Evolutionary conservation across 2,888 invertebrate genomes (phyloP), one percentile per base, ranked within the genome.

Genomic region (Rotaria magnacalcarata): DNA sequence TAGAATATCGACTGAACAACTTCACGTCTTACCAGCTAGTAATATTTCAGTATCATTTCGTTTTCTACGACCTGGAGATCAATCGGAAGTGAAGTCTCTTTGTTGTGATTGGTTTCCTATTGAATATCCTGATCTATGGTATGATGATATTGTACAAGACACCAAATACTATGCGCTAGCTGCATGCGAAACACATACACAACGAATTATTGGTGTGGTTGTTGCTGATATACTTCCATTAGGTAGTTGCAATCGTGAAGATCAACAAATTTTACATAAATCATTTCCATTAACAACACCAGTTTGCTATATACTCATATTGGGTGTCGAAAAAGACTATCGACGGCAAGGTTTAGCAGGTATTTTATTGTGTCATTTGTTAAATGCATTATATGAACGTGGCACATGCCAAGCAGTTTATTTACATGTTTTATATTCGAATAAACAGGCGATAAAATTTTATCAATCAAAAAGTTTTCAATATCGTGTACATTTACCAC

Each of bases 71-170:
- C 96, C 96, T 88, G 94, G 94, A 89, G 96, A 97, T 92, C 92
- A 96, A 89, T 94, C 95, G 88, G 96, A 96, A 93, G 96, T 97
- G 56, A 94, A 95, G 90, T 93, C 94, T 88, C 93, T 97, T 87
- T 97, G 97, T 91, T 94, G 95, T 92, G 96, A 96, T 92, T 97
- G 97, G 96, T 97, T 97, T 92, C 97, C 97, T 50, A 96, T 97
- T 91, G 96, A 96, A 92, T 97, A 88, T 89, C 90, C 89, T 7
- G 60, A 54, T 7, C n/a, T 43, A 75, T 97, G 97, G 97, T 97
- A 96, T 91, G 94, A 95, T 91, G 95, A 95, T 90, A 96, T 96
- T 89, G 95, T 95, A 89, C 94, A 95, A 85, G 95, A 95, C 89
- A 94, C 95, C 87, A 91, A 95, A 90, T 96, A 97, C 92, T 97